phyloP scores from a whole-genome alignment of 2,888 invertebrate genomes.

The Hymenopus coronatus region DNA sequence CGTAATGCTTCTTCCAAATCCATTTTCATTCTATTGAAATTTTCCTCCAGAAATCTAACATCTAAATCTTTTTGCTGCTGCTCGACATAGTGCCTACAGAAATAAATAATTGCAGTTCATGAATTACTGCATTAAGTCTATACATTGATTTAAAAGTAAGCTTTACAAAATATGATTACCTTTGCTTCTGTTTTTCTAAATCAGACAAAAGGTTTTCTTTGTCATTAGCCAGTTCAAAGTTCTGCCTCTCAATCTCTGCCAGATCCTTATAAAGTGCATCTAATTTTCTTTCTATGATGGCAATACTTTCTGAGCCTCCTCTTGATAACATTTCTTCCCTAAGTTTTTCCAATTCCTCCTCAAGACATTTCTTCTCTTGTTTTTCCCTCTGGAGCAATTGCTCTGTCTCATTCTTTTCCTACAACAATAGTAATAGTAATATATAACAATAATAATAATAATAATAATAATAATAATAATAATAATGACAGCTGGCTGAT shows the following conservation, averaged over 20 bases:
- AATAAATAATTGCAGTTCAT: background rate
- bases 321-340: background rate
- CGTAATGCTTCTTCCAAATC: background rate
- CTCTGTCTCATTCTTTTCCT: conserved; percentile 15
- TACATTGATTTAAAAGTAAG: background rate
- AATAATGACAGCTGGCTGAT: no score
- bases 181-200: conserved; percentile 9
- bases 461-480: no score
- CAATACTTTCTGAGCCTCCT: background rate
- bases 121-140: background rate
- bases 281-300: conserved; percentile 8
- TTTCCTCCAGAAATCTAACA: background rate
- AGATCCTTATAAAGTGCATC: conserved; percentile 10
- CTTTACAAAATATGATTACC: background rate
- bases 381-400: background rate
- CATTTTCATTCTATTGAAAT: background rate
- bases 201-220: conserved; percentile 6
- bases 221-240: conserved; percentile 18
- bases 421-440: background rate
- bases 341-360: conserved; percentile 11
- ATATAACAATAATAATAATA: no score
- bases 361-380: background rate
- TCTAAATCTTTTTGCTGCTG: background rate
- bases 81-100: background rate
- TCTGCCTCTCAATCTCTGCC: background rate